A percentile compares a stretch with the other conserved stretches of the same genome.
Evolutionary conservation across 1,140 invertebrate species (phyloP).

Genomic region (Fopius arisanus): DNA sequence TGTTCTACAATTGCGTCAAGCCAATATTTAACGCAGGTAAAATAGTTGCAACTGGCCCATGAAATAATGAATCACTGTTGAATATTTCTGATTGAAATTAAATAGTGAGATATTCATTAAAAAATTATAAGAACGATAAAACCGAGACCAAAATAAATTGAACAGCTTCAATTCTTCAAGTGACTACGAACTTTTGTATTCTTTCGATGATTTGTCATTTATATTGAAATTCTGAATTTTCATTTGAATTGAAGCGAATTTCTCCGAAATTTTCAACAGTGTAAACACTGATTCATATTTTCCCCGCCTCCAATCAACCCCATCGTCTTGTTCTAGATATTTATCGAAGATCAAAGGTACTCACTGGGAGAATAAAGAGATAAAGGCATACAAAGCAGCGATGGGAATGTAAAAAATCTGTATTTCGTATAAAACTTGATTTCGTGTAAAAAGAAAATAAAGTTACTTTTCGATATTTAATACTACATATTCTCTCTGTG

Average conservation of each 20-base stretch:
- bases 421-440: background rate
- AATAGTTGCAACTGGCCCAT: background rate
- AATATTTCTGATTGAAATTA: background rate
- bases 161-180: too few relatives aligned
- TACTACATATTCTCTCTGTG: too few relatives aligned
- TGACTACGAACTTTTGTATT: too few relatives aligned
- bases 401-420: background rate
- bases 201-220: too few relatives aligned
- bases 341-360: conserved; percentile 8
- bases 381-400: background rate
- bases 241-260: too few relatives aligned
- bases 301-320: background rate
- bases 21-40: background rate
- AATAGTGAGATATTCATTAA: background rate
- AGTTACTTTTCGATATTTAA: too few relatives aligned
- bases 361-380: conserved; percentile 28
- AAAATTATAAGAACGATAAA: background rate
- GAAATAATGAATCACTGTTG: background rate
- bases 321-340: conserved; percentile 12
- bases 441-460: too few relatives aligned
- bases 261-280: background rate
- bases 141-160: too few relatives aligned
- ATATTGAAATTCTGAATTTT: background rate
- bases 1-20: background rate
- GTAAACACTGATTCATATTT: background rate